Evolutionary conservation across 2,888 invertebrate species (phyloP).

Genomic region (Proisotoma minuta): DNA sequence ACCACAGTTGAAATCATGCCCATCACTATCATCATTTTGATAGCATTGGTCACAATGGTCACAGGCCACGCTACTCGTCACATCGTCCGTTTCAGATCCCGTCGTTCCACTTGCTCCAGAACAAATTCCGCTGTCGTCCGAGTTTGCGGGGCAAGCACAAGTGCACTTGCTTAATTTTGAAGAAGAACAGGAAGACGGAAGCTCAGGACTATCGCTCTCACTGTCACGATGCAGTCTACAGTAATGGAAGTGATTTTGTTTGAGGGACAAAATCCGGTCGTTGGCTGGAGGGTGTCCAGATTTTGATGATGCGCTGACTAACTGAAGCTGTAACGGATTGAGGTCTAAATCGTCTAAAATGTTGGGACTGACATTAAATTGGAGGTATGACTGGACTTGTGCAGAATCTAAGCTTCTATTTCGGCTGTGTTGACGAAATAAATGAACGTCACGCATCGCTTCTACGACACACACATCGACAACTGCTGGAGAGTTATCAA

Average conservation of each 20-base stretch:
- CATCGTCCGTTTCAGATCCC: conserved; percentile 19
- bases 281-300: conserved; percentile 33
- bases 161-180: conserved; percentile 21
- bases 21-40: conserved; percentile 27
- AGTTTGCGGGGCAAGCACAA: conserved; percentile 55
- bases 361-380: neutral
- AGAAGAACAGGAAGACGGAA: conserved; percentile 17
- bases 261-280: conserved; percentile 35
- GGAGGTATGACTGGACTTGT: conserved; percentile 46
- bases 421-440: conserved; percentile 65
- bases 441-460: too few relatives aligned
- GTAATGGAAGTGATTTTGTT: conserved; percentile 21
- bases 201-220: conserved; percentile 26
- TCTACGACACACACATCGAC: too few relatives aligned
- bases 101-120: conserved; percentile 42
- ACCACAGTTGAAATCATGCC: conserved; percentile 21
- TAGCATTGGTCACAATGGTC: conserved; percentile 34
- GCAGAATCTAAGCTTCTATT: conserved; percentile 87
- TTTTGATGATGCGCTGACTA: conserved; percentile 24
- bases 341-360: conserved; percentile 22
- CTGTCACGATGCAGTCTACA: conserved; percentile 33
- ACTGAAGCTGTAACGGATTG: conserved; percentile 34
- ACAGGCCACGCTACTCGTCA: conserved; percentile 36
- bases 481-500: too few relatives aligned
- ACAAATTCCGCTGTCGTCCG: conserved; percentile 60